Evolutionary conservation across 92 coral and sea anemone genomes (phyloP).

Genomic region (Paramuricea clavata): DNA sequence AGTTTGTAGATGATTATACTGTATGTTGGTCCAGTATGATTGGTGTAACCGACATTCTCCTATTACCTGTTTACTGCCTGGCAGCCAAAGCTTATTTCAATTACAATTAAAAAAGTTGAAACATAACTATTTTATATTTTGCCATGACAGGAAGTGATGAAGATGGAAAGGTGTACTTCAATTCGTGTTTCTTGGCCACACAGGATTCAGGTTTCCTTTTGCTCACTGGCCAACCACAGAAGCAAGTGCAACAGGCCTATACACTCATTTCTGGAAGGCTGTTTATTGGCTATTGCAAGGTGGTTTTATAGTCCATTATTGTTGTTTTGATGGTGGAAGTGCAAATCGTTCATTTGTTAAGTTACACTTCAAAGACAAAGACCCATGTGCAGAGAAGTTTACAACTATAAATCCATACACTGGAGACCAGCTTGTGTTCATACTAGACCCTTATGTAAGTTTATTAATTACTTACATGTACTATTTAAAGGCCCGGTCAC

Average conservation of each 20-base stretch:
- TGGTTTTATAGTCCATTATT: conserved; percentile 47
- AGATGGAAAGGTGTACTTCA: conserved; percentile 55
- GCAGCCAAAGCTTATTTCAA: background rate
- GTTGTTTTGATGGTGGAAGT: conserved; percentile 68
- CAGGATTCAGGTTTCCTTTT: conserved; percentile 72
- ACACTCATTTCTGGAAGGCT: conserved; percentile 60
- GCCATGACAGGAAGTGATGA: background rate
- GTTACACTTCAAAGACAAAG: conserved; percentile 60
- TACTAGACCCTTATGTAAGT: conserved; percentile 62
- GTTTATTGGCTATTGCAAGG: conserved; percentile 38
- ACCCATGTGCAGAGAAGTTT: conserved; percentile 46
- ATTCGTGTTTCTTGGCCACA: conserved; percentile 67
- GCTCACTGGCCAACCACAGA: conserved; percentile 71
- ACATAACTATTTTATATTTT: too few relatives aligned
- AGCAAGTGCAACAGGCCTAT: conserved; percentile 43
- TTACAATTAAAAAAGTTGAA: background rate
- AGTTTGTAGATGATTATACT: too few relatives aligned
- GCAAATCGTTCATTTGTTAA: conserved; percentile 62
- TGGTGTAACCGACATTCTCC: too few relatives aligned
- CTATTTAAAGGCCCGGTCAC: background rate
- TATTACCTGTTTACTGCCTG: background rate
- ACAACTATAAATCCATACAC: conserved; percentile 61
- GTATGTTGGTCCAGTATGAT: too few relatives aligned
- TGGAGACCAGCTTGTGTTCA: conserved; percentile 48
- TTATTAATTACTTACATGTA: background rate